A percentile compares a stretch with the other conserved stretches of the same genome.
phyloP scores from a whole-genome alignment of 2,113 vertebrate species.

The Rhinoderma darwinii region DNA sequence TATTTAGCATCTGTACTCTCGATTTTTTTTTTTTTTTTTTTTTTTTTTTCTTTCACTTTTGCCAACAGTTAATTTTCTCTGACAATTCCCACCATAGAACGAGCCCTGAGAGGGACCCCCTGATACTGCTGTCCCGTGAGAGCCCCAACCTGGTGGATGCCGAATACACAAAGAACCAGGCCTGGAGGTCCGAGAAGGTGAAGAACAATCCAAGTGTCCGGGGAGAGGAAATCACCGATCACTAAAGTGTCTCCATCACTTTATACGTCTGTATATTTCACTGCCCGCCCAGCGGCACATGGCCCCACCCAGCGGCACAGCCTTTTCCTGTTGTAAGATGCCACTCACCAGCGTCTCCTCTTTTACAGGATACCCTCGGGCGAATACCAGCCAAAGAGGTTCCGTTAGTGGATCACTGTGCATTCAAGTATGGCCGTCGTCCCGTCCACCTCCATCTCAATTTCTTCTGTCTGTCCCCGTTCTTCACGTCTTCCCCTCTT shows the following conservation, averaged over 20 bases:
- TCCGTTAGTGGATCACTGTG: constrained; percentile 93
- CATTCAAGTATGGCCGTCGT: constrained; percentile 85
- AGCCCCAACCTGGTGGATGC: constrained; percentile 90
- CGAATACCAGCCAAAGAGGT: constrained; percentile 92
- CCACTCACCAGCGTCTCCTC: constrained; percentile 43
- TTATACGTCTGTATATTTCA: no score
- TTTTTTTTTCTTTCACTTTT: no score
- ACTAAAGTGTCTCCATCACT: background rate
- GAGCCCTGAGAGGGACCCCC: constrained; percentile 93
- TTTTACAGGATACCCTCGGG: constrained; percentile 89
- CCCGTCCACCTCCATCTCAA: background rate
- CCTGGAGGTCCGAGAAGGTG: constrained; percentile 98
- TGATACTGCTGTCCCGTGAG: constrained; percentile 92
- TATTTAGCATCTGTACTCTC: no score
- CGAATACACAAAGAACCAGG: constrained; percentile 98
- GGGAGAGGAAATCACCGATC: background rate
- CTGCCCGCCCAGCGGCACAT: no score
- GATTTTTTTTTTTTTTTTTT: no score
- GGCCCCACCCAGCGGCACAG: no score
- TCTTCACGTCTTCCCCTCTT: background rate
- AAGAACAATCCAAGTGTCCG: background rate
- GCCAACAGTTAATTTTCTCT: background rate
- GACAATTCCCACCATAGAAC: constrained; percentile 74
- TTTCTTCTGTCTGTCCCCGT: no score
- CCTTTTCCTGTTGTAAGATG: background rate